These are phyloP conservation scores for Fissipunctia ypsillon DNA, from an alignment of 2,888 invertebrate species.

Conservation along the genomic window DNA sequence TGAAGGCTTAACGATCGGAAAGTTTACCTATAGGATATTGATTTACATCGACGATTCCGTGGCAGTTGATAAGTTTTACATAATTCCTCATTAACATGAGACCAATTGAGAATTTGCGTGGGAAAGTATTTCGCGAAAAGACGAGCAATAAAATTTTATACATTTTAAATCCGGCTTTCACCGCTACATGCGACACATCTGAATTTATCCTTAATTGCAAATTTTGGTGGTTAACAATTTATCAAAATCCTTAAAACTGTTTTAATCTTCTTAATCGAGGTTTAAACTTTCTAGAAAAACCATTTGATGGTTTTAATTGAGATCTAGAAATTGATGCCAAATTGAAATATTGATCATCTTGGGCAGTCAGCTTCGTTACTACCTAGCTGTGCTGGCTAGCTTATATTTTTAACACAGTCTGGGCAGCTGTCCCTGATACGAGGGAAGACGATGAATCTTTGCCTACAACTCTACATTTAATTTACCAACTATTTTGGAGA, in stretches of 20 bases:
- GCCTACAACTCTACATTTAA: neutral
- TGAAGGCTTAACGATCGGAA: neutral
- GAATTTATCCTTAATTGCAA: constrained; percentile 9
- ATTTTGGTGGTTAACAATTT: neutral
- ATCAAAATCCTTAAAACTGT: constrained; percentile 1
- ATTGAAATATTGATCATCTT: neutral
- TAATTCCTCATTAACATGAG: constrained; percentile 46
- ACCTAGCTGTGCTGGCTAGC: neutral
- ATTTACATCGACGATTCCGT: neutral
- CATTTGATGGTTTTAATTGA: neutral
- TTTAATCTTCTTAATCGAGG: constrained; percentile 16
- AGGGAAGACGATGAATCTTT: neutral
- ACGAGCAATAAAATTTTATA: constrained; percentile 21
- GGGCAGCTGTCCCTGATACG: too few species aligned
- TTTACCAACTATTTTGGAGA: neutral
- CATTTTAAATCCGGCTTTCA: constrained; percentile 56
- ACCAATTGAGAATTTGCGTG: constrained; percentile 41
- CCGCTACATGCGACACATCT: constrained; percentile 29
- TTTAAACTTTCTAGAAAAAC: constrained; percentile 2
- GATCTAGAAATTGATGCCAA: neutral
- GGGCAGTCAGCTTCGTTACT: neutral
- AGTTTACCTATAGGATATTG: constrained; percentile 5
- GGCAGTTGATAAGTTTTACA: constrained; percentile 31
- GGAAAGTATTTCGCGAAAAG: constrained; percentile 45
- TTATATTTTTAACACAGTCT: neutral